phyloP scores from a whole-genome alignment of 1,140 invertebrate genomes.

The Atopsyche davidsoni region DNA sequence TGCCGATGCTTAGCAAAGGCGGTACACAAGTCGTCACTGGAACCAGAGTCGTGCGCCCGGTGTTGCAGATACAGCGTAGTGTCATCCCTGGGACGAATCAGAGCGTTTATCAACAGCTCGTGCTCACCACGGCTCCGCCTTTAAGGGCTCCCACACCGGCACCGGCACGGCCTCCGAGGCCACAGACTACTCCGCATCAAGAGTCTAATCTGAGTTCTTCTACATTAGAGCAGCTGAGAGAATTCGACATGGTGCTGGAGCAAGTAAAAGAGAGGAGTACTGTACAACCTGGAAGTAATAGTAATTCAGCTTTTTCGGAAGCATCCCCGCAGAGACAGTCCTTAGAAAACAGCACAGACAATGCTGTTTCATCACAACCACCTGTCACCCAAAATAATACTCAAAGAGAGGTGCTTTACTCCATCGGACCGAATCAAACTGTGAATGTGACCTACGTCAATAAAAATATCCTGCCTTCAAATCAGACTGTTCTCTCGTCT shows the following conservation, averaged over 20 bases:
- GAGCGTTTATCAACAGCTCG: slow-evolving; percentile 45
- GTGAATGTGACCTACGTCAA: slow-evolving; percentile 46
- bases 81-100: slow-evolving; percentile 48
- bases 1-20: slow-evolving; percentile 46
- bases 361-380: slow-evolving; percentile 4
- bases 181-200: slow-evolving; percentile 37
- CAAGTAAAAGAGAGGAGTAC: slow-evolving; percentile 71
- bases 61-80: slow-evolving; percentile 53
- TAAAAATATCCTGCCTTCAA: slow-evolving; percentile 33
- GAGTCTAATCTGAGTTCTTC: slow-evolving; percentile 50
- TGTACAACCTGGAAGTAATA: slow-evolving; percentile 42
- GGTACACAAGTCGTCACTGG: slow-evolving; percentile 42
- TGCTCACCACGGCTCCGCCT: slow-evolving; percentile 43
- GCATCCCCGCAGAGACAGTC: slow-evolving; percentile 23
- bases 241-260: slow-evolving; percentile 77
- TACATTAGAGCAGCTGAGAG: slow-evolving; percentile 69
- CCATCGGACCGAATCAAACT: slow-evolving; percentile 41
- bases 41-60: slow-evolving; percentile 49
- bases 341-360: slow-evolving; percentile 11
- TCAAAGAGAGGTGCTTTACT: slow-evolving; percentile 42
- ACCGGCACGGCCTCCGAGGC: slow-evolving; percentile 39
- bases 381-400: slow-evolving; percentile 31
- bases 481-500: slow-evolving; percentile 34
- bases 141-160: slow-evolving; percentile 44
- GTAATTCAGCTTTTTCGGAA: slow-evolving; percentile 28